A percentile compares a stretch with the other conserved stretches of the same genome.
These are phyloP conservation scores for Zhengitettix transpicula DNA, from an alignment of 2,888 invertebrate species.

Conservation along the genomic window DNA sequence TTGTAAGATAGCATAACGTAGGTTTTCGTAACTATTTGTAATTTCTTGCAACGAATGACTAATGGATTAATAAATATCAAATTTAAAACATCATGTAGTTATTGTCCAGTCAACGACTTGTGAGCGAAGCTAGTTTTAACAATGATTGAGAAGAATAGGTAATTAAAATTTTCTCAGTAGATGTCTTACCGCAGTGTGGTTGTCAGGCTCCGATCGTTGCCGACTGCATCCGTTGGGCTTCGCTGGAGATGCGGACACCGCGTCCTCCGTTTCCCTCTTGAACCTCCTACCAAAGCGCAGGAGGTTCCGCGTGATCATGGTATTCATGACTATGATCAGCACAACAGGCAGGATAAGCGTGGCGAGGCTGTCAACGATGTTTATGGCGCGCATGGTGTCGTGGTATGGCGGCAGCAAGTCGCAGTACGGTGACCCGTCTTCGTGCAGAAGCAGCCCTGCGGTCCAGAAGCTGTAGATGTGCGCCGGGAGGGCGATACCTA, in stretches of 20 bases:
- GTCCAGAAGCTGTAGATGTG: slow-evolving; percentile 30
- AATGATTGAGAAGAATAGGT: too few relatives aligned
- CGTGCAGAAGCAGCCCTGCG: slow-evolving; percentile 22
- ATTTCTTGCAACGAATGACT: too few relatives aligned
- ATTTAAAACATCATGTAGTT: too few relatives aligned
- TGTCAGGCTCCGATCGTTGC: too few relatives aligned
- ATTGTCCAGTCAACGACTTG: too few relatives aligned
- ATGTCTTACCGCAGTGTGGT: too few relatives aligned
- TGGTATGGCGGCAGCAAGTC: slow-evolving; percentile 32
- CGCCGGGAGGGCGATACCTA: slow-evolving; percentile 25
- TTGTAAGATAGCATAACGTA: too few relatives aligned
- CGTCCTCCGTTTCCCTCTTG: slow-evolving; percentile 15
- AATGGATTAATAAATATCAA: too few relatives aligned
- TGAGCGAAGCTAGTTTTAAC: too few relatives aligned
- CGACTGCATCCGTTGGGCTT: too few relatives aligned
- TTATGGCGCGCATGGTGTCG: slow-evolving; percentile 35
- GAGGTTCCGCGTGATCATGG: slow-evolving; percentile 38
- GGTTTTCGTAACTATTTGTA: too few relatives aligned
- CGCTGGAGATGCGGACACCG: neutral
- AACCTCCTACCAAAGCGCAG: slow-evolving; percentile 30
- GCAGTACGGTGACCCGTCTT: slow-evolving; percentile 23
- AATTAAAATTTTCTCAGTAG: too few relatives aligned
- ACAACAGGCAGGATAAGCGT: slow-evolving; percentile 43
- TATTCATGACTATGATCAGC: slow-evolving; percentile 43
- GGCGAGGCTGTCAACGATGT: slow-evolving; percentile 39